Base-by-base conservation (phyloP, 1,140 invertebrate genomes). In the Psilanteris sp. region DNA sequence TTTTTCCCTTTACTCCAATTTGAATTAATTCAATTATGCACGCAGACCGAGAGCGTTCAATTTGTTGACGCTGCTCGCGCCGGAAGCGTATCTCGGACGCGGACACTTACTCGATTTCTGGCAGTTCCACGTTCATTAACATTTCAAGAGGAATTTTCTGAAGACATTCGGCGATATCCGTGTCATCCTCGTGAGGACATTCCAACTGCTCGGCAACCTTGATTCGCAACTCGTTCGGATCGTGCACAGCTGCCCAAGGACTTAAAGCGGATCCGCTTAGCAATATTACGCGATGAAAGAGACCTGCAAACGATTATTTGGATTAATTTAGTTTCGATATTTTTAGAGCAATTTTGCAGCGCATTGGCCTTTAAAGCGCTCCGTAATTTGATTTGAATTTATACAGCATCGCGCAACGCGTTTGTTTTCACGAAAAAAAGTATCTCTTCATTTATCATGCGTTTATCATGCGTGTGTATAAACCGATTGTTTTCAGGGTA, bases 261-360 rank as follows among this genome's bases (percentile, higher is more conserved):
- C 94, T 94, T 20, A 97, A 88, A 1, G 96, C 94, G 0, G 96
- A 95, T 2, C 96, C 96, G 76, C 95, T 96, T 77, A 97, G 90
- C 29, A 98, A 88, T 20, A 97, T 91, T 2, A 95, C 94, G 26
- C 96, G 92, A 15, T 95, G 93, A 85, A 97, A 96, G 26, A 97
- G 89, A 74, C 92, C 93, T 94, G 88, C 46, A 88, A 85, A 61
- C 41, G 71, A 83, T 59, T 85, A 79, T n/a, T 15, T n/a, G 4
- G 32, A n/a, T 61, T 52, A 57, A 57, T 61, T 43, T 4, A 20
- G 18, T 20, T 20, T 20, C n/a, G n/a, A n/a, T n/a, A n/a, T n/a
- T n/a, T n/a, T n/a, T n/a, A n/a, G n/a, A n/a, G n/a, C n/a, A n/a
- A n/a, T n/a, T n/a, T n/a, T n/a, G n/a, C n/a, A n/a, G n/a, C n/a